Percentiles rank a stretch among this genome's conserved stretches.
Evolutionary conservation across 35 echinoderm and acorn worm species (phyloP).

Genomic region (Acanthaster planci): DNA sequence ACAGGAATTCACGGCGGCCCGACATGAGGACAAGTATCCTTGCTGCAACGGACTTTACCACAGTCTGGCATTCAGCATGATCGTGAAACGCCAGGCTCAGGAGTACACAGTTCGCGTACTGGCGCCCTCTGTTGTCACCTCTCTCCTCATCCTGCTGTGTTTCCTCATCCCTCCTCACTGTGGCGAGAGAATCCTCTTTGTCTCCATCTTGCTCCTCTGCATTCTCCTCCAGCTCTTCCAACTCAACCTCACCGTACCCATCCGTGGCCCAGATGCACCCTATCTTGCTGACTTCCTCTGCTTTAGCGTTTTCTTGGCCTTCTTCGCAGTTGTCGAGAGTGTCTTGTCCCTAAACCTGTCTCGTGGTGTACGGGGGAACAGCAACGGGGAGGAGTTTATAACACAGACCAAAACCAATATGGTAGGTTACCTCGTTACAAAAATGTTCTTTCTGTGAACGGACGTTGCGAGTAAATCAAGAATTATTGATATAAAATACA

Average conservation of each 20-base stretch:
- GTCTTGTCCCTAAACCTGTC: not conserved
- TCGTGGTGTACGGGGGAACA: not conserved
- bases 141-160: not conserved
- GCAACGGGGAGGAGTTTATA: not conserved
- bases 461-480: no score
- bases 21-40: not conserved
- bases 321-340: not conserved
- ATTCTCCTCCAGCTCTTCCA: not conserved
- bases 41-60: not conserved
- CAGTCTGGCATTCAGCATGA: not conserved
- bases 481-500: no score
- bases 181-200: not conserved
- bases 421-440: no score
- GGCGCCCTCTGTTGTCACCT: not conserved
- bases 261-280: not conserved
- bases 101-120: not conserved
- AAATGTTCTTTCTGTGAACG: no score
- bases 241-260: constrained; percentile 8
- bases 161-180: constrained; percentile 1
- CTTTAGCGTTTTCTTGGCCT: constrained; percentile 11
- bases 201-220: not conserved
- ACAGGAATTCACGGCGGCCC: not conserved
- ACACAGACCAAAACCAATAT: no score
- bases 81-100: not conserved
- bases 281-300: not conserved